Base-by-base conservation (phyloP, 2,797 vertebrate species). In the Pterois miles region DNA sequence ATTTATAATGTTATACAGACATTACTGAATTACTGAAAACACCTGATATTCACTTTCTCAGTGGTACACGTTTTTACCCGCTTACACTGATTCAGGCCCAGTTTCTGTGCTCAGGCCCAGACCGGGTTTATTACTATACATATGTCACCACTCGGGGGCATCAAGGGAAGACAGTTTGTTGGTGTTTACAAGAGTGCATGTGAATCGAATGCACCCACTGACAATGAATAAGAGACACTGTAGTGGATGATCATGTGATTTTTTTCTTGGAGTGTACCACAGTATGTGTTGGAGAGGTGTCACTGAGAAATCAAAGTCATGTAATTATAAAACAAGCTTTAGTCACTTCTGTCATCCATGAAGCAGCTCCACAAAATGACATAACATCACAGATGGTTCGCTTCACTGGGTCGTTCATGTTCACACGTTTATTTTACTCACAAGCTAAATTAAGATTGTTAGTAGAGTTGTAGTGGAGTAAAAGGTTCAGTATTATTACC, bases 381-480 rank as follows among this genome's bases (percentile, higher is more conserved):
- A 18, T 29, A 60, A 72, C 74, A 65, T 46, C 66, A 23, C 75
- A 79, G 72, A 85, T 65, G 72, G 38, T 62, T 76, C 48, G 23
- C 27, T 68, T 76, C 50, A 43, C 20, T 16, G 8, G 31, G 7
- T 66, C 7, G 1, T 8, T 78, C 46, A 53, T 48, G 50, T 59
- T 48, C 52, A 38, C 67, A 36, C 10, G 12, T 57, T 25, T 22
- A 60, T 59, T 59, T 66, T 38, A 59, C 56, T 72, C 36, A 29
- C 34, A 8, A 8, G 58, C 20, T 81, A 20, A 53, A 57, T 46
- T 29, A 12, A 36, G 59, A 38, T 54, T 29, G 22, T 3, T 20
- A 23, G 20, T 52, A 5, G 57, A 27, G n/a, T 34, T 64, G 36
- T 23, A 56, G 36, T 43, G 29, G 18, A 33, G 20, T 33, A 22